phyloP scores from a whole-genome alignment of 2,888 invertebrate species.

The Pemphredon lugubris region DNA sequence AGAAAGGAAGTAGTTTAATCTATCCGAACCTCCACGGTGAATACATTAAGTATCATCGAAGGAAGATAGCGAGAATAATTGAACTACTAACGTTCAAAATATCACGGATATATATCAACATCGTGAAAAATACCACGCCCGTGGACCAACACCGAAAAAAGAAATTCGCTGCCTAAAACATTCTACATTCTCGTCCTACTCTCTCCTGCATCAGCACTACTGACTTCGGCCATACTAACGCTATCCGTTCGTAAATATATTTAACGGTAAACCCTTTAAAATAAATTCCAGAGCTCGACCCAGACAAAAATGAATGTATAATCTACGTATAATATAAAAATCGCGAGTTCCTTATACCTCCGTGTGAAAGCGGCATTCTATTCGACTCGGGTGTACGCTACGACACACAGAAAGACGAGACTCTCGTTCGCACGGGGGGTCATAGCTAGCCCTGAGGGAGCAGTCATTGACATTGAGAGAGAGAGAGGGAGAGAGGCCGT shows the following conservation, averaged over 20 bases:
- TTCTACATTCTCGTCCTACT: background rate
- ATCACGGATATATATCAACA: too few relatives aligned
- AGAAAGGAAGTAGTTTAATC: too few relatives aligned
- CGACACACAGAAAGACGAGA: constrained; percentile 64
- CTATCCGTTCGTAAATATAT: background rate
- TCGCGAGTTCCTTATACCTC: constrained; percentile 44
- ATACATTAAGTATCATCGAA: too few relatives aligned
- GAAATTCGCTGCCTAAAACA: too few relatives aligned
- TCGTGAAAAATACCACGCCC: too few relatives aligned
- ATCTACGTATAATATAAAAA: too few relatives aligned
- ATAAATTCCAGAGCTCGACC: background rate
- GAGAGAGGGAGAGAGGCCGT: constrained; percentile 49
- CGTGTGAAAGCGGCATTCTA: constrained; percentile 71
- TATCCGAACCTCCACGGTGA: too few relatives aligned
- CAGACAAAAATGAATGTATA: background rate
- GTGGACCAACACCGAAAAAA: too few relatives aligned
- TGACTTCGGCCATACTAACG: background rate
- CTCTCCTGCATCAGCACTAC: background rate
- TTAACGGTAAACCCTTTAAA: background rate
- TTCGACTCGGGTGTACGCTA: constrained; percentile 40
- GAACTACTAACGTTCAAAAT: too few relatives aligned
- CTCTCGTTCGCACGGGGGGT: constrained; percentile 68
- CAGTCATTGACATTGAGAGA: constrained; percentile 75
- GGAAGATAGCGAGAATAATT: too few relatives aligned
- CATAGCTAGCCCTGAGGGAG: constrained; percentile 68